Evolutionary conservation across 1,140 invertebrate species (phyloP), one percentile per base, ranked within the genome.

Genomic region (Cotesia glomerata): DNA sequence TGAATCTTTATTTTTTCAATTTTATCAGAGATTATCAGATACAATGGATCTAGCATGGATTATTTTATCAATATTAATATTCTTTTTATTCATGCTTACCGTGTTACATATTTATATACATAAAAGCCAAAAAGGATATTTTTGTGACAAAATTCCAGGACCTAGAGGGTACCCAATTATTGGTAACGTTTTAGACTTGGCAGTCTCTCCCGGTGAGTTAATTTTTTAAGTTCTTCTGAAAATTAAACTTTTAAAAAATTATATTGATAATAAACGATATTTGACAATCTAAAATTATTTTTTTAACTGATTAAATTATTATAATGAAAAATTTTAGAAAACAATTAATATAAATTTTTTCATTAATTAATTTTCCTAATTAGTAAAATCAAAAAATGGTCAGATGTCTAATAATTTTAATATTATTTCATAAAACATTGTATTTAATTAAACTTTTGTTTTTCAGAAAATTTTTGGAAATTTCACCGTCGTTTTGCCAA

Each of bases 131-230:
- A 26, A 26, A 2, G 76, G 71, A 0, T 71, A 63, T 51, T 32
- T 70, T 3, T 58, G 80, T 0, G 66, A 81, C 54, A 66, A 68
- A n/a, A 74, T 83, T 68, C 80, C 77, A 7, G 79, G 82, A n/a
- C 75, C 77, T 7, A 26, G 2, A 2, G 32, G 59, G 4, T 45
- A 74, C 14, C 82, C 81, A 3, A 3, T 81, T n/a, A 0, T 81
- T 1, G 82, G 82, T 11, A 81, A 80, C 59, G 0, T 76, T 32
- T 34, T 59, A 2, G n/a, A 49, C 4, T 59, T 75, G 4, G 51
- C 64, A 26, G 13, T 70, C 36, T 49, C 78, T 0, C 0, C 16
- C 34, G 49, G 80, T 77, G 26, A 26, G 26, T 26, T 26, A 26
- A 26, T 26, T 26, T 26, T 26, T 26, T 26, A 1, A 26, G 26